Conservation (phyloP, 1,140 invertebrate species). For the Neodiprion pinetum region DNA sequence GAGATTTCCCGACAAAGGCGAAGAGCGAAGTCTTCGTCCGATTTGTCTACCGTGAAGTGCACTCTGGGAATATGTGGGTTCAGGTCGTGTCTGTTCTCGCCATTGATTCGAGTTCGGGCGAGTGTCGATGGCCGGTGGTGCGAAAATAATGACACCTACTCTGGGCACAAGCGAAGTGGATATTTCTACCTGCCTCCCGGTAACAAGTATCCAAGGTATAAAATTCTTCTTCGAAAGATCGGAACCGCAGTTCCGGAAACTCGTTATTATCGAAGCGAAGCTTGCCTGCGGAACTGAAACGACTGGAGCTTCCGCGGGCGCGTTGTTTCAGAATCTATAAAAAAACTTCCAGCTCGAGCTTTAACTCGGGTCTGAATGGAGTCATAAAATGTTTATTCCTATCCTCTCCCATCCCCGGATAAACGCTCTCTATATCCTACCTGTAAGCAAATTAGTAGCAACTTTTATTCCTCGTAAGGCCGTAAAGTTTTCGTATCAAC, state of each 20-base stretch:
- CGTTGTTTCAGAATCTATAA: slow-evolving; percentile 30
- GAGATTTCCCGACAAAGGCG: not conserved
- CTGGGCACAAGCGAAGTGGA: not conserved
- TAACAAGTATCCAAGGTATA: not conserved
- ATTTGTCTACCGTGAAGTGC: no score
- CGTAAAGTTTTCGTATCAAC: not conserved
- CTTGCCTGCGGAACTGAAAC: not conserved
- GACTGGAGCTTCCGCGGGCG: not conserved
- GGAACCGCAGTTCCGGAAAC: not conserved
- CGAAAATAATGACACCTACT: not conserved
- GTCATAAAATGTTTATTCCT: slow-evolving; percentile 32
- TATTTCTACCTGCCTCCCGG: not conserved
- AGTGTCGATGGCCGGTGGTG: not conserved
- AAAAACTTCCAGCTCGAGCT: slow-evolving; percentile 29
- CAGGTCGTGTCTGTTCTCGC: no score
- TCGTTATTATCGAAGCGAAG: not conserved
- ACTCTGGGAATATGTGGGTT: no score
- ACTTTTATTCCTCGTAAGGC: slow-evolving; percentile 8
- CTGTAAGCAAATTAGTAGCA: slow-evolving; percentile 26
- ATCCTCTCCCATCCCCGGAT: slow-evolving; percentile 8
- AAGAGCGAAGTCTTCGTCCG: no score
- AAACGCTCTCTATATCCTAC: slow-evolving; percentile 14
- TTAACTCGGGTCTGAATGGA: slow-evolving; percentile 20
- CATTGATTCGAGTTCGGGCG: not conserved
- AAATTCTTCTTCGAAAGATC: not conserved